Conservation (phyloP, 2,113 vertebrate genomes). For the Anarhynchus alexandrinus region DNA sequence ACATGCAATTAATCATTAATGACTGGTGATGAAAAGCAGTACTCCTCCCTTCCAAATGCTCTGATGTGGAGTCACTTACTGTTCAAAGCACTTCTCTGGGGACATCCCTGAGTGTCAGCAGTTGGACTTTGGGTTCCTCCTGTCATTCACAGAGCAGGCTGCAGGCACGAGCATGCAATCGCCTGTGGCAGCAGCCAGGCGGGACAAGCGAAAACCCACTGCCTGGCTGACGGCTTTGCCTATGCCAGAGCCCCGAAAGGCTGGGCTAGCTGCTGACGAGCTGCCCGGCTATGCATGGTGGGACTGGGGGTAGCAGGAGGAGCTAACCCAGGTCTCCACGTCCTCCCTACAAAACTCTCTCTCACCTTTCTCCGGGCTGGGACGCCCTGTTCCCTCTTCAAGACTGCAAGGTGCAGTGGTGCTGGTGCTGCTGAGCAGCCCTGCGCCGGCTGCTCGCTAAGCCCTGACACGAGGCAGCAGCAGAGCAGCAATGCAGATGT, state of each 20-base stretch:
- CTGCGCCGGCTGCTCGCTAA: background rate
- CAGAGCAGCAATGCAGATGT: background rate
- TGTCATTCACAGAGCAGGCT: background rate
- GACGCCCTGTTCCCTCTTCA: background rate
- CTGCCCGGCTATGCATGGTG: fast-evolving
- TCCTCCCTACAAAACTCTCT: background rate
- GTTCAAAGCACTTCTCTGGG: background rate
- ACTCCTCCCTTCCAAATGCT: background rate
- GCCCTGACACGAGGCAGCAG: background rate
- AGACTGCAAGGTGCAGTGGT: too few relatives aligned
- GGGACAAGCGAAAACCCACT: background rate
- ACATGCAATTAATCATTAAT: background rate
- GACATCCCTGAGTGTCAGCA: background rate
- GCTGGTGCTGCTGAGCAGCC: background rate
- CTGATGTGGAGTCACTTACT: background rate
- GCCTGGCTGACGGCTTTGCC: background rate
- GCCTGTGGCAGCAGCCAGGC: background rate
- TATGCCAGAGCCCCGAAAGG: background rate
- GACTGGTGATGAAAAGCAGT: background rate
- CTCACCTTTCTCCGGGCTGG: background rate
- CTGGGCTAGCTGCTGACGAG: background rate
- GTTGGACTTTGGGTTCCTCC: background rate
- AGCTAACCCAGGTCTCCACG: background rate
- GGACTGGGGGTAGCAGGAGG: background rate
- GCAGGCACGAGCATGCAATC: background rate